A percentile compares a stretch with the other conserved stretches of the same genome.
These are phyloP conservation scores for Branchipolynoe longqiensis DNA, from an alignment of 2,888 invertebrate species.

Conservation along the genomic window DNA sequence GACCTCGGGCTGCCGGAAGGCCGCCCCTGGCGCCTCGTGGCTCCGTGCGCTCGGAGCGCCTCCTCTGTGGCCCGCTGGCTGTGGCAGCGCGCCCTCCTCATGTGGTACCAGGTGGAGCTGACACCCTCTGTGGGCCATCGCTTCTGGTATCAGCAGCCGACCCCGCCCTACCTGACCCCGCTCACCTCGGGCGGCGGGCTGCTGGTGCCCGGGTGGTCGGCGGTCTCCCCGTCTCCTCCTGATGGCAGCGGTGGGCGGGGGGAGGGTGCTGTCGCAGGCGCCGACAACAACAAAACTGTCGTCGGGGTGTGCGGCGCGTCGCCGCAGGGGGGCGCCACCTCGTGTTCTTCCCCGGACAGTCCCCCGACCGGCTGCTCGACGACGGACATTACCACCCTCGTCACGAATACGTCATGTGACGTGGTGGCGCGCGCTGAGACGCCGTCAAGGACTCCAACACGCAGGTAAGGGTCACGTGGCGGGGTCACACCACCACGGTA, in stretches of 20 bases:
- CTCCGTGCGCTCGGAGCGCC: slow-evolving; percentile 3
- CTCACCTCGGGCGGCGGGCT: neutral
- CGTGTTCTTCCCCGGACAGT: neutral
- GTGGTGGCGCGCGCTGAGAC: neutral
- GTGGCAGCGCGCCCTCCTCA: slow-evolving; percentile 17
- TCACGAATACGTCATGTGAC: neutral
- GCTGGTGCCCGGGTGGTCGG: neutral
- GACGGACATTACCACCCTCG: slow-evolving; percentile 9
- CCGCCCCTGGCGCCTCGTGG: slow-evolving; percentile 7
- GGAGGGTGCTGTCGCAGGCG: no score
- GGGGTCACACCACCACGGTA: no score
- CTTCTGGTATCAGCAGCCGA: slow-evolving; percentile 45
- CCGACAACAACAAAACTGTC: neutral
- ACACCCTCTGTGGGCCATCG: slow-evolving; percentile 43
- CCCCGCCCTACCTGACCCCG: slow-evolving; percentile 10
- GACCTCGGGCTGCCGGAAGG: neutral
- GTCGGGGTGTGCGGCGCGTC: neutral
- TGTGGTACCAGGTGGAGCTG: slow-evolving; percentile 53
- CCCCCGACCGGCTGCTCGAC: neutral
- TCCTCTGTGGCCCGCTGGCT: slow-evolving; percentile 24
- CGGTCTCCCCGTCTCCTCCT: no score
- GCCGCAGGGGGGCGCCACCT: neutral
- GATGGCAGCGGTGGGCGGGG: no score
- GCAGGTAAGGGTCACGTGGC: neutral
- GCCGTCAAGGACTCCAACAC: neutral